Evolutionary conservation across 2,888 invertebrate species (phyloP), one percentile per base, ranked within the genome.

Genomic region (Calliopum simillimum): DNA sequence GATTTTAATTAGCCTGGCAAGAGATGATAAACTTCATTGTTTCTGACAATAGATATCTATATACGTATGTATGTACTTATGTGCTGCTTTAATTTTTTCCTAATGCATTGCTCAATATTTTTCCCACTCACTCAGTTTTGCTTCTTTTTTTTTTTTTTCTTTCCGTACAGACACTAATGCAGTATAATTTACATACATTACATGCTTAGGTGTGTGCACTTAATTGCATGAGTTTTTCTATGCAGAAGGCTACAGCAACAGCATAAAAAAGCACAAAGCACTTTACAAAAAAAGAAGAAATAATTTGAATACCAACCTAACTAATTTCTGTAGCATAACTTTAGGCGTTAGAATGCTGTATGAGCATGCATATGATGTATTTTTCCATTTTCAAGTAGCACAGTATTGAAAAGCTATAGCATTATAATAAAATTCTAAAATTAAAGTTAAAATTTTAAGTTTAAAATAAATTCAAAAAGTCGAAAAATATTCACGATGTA

Each of bases 1-100:
- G 65, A 65, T 65, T 65, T 65, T 65, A 65, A 65, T 65, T 65
- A 65, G 65, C 44, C 55, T 65, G n/a, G 55, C 55, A 55, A 55
- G 55, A 65, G 61, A 61, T 41, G 65, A 65, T 55, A 55, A 65
- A 65, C 65, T 65, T 44, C 55, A 23, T 44, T 65, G 21, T 65
- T 65, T 44, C 44, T 23, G 64, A 64, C 64, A 63, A 63, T 63
- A 47, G 33, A 41, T 59, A 41, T 19, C 33, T 19, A 41, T 25
- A 56, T 33, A n/a, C 56, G 11, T 23, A 23, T 47, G 12, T 23
- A 23, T 46, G 46, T 16, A 46, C 61, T 16, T 14, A 21, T 4
- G 47, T 33, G n/a, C 16, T 41, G 2, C n/a, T 58, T n/a, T 16
- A 1, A n/a, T 41, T 23, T 41, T 6, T 14, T 25, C 58, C 33